A percentile compares a stretch with the other conserved stretches of the same genome.
These are phyloP conservation scores for Nipponacmea schrenckii DNA, from an alignment of 2,888 invertebrate genomes.

Conservation along the genomic window DNA sequence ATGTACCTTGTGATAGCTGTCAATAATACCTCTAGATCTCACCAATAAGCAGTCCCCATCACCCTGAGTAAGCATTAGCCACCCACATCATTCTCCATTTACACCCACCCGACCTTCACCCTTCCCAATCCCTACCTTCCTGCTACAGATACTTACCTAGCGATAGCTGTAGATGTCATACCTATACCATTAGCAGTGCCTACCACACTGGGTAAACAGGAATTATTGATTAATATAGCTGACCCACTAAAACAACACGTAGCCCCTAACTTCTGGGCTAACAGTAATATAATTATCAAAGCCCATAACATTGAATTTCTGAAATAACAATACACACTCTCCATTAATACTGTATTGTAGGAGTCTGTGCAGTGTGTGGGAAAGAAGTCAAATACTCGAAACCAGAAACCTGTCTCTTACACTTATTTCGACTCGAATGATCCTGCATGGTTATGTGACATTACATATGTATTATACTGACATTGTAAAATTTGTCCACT, in stretches of 20 bases:
- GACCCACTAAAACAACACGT: conserved; percentile 55
- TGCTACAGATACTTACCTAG: conserved; percentile 41
- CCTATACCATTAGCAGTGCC: conserved; percentile 61
- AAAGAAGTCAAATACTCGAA: too few relatives aligned
- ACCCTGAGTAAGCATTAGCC: conserved; percentile 28
- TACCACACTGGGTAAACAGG: conserved; percentile 46
- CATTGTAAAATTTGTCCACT: too few relatives aligned
- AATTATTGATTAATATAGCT: conserved; percentile 59
- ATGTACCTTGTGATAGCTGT: conserved; percentile 56
- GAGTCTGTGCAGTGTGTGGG: too few relatives aligned
- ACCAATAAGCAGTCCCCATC: conserved; percentile 61
- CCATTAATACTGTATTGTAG: too few relatives aligned
- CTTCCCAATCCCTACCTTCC: too few relatives aligned
- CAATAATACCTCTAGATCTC: conserved; percentile 57
- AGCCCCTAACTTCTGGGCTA: conserved; percentile 43
- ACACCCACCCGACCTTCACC: too few relatives aligned
- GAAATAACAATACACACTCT: conserved; percentile 28
- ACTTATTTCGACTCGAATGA: too few relatives aligned
- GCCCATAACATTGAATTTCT: conserved; percentile 50
- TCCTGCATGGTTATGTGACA: too few relatives aligned
- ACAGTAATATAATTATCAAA: conserved; percentile 37
- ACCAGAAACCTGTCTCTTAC: too few relatives aligned
- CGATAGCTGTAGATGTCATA: conserved; percentile 58
- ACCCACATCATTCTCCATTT: too few relatives aligned
- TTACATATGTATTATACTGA: too few relatives aligned